These are phyloP conservation scores for Seriola rivoliana DNA, from an alignment of 2,113 vertebrate species.

Conservation along the genomic window DNA sequence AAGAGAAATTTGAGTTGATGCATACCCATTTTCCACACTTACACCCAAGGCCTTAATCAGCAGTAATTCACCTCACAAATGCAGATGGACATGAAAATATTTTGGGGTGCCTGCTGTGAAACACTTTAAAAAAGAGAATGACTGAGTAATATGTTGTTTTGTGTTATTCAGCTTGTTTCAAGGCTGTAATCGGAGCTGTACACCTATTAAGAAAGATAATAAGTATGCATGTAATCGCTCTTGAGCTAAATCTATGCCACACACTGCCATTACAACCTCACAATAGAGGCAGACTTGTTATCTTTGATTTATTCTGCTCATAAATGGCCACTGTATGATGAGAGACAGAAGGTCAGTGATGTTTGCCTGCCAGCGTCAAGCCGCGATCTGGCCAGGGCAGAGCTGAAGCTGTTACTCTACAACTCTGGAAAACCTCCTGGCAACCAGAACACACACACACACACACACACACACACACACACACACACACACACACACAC, in stretches of 20 bases:
- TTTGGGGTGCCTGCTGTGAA: constrained; percentile 9
- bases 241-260: constrained; percentile 21
- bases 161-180: background rate
- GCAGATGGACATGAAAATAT: constrained; percentile 17
- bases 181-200: background rate
- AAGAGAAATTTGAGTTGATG: constrained; percentile 25
- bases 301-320: constrained; percentile 62
- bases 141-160: constrained; percentile 8
- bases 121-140: constrained; percentile 22
- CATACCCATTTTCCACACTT: constrained; percentile 44
- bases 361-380: constrained; percentile 6
- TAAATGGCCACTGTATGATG: constrained; percentile 53
- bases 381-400: constrained; percentile 43
- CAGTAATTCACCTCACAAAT: constrained; percentile 15
- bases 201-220: background rate
- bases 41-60: constrained; percentile 41
- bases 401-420: constrained; percentile 61
- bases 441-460: constrained; percentile 34
- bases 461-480: too few relatives aligned
- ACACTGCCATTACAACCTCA: constrained; percentile 32
- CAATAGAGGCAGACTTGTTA: constrained; percentile 33
- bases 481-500: constrained; percentile 15
- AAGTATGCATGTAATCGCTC: constrained; percentile 3
- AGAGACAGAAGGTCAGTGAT: constrained; percentile 48
- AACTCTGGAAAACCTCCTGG: constrained; percentile 63